Evolutionary conservation across 2,797 vertebrate genomes (phyloP), one percentile per base, ranked within the genome.

Genomic region (Protosalanx chinensis): DNA sequence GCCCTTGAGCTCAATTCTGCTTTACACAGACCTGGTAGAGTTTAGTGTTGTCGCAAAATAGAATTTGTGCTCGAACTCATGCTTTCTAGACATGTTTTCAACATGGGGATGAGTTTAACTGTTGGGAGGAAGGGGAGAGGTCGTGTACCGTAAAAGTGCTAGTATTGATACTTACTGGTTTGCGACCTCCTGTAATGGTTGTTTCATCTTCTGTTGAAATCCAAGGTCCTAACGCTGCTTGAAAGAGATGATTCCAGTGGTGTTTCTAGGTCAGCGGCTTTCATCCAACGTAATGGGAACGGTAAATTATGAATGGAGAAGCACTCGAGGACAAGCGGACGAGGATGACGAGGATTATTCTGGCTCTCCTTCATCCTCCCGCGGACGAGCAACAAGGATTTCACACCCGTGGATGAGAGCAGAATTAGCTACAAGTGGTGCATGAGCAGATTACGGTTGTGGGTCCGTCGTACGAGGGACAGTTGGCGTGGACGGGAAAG

Each of bases 281-380:
- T 89, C 80, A 91, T 90, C 84, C 87, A 81, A 89, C 73, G 84
- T 83, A 88, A 88, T 82, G 85, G 84, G 69, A 75, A 20, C 49
- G 57, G 72, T 90, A 82, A 90, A 92, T 91, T 90, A 91, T 91
- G 88, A 90, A 91, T 90, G 86, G 88, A 83, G 86, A 89, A 83
- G 84, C 84, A 87, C 88, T 90, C 82, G 80, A 77, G 81, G 83
- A 84, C 63, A 69, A 81, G 66, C 62, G 29, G 33, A 68, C 75
- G 78, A 78, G 82, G 81, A 82, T 81, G 87, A 89, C 88, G 86
- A 83, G 86, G 87, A 88, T 90, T 89, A 89, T 88, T 89, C 84
- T 85, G 85, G 81, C 78, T 74, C 63, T 75, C 77, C 84, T 88
- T 56, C 51, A 32, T 33, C 78, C 82, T 78, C 74, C 53, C 16